A percentile compares a stretch with the other conserved stretches of the same genome.
Conservation (phyloP, 2,797 vertebrate genomes). For the Falco concolor region DNA sequence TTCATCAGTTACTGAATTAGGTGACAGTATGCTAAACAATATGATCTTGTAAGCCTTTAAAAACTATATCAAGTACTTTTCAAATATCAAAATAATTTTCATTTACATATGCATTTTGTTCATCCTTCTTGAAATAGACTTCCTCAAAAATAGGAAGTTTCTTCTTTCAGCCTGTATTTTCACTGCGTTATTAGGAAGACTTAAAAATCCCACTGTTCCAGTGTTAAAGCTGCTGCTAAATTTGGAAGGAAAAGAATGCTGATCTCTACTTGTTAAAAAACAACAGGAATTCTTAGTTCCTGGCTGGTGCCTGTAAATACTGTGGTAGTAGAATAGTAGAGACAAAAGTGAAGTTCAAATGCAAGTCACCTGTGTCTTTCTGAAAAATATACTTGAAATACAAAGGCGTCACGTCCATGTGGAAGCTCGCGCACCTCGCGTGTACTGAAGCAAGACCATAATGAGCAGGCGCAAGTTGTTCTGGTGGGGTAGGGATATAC, state of each 20-base stretch:
- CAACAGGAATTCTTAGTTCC: background rate
- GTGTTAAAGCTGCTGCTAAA: background rate
- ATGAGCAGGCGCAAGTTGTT: background rate
- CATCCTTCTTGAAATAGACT: background rate
- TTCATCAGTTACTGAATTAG: background rate
- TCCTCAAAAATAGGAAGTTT: background rate
- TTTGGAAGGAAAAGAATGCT: background rate
- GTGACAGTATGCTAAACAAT: background rate
- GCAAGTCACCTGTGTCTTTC: background rate
- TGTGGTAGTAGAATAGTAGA: background rate
- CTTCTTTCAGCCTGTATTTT: background rate
- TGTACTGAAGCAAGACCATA: background rate
- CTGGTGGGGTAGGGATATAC: background rate
- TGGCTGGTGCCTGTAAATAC: background rate
- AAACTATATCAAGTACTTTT: background rate
- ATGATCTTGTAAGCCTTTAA: background rate
- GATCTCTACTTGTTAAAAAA: background rate
- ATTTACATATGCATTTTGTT: background rate
- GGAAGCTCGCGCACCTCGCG: rapidly evolving
- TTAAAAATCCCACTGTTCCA: background rate
- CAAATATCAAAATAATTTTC: background rate
- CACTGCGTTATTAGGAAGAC: background rate
- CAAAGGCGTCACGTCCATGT: background rate
- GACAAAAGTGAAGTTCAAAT: background rate
- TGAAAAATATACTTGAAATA: background rate